Evolutionary conservation across 2,113 vertebrate species (phyloP), one percentile per base, ranked within the genome.

Genomic region (Lutjanus erythropterus): DNA sequence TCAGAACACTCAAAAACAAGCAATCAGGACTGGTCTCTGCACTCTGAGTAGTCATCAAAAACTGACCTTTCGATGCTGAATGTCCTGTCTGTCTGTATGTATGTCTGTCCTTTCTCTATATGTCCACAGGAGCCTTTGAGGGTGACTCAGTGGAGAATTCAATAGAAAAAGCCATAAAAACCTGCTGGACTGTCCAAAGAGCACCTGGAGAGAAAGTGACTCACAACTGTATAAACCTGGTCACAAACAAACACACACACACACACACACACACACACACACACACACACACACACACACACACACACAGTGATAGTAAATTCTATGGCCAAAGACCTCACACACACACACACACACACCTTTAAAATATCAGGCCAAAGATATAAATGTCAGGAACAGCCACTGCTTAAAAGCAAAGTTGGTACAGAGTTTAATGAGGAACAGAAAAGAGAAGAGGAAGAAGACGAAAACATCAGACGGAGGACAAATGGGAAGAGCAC

Each of bases 1-100:
- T 88, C 86, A 87, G 74, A 81, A 78, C 75, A 73, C 71, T 92
- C 83, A 83, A 91, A 84, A 86, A 88, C 56, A 42, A 66, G 79
- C 49, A 71, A 75, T 79, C 33, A 46, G 59, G 39, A 78, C 31
- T 16, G 56, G 60, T 56, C 35, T 58, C 66, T 42, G 33, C 18
- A 10, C 41, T 33, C 50, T 3, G 37, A 65, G 64, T 10, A 49
- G 55, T 79, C 75, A 86, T 89, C 58, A 71, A 7, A 73, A 67
- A 65, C 9, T 89, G 91, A 89, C 89, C 84, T 90, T 85, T 86
- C 21, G 41, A 0, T 3, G 29, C 76, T 3, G 52, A 50, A 50
- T 37, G 49, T 31, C 12, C 41, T 66, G 21, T 33, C 42, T 41
- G 31, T 23, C 42, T 7, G 11, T 44, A 42, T 67, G n/a, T 33